Percentiles rank a stretch among this genome's conserved stretches.
phyloP scores from a whole-genome alignment of 2,113 vertebrate genomes.

The Tupaia chinensis region DNA sequence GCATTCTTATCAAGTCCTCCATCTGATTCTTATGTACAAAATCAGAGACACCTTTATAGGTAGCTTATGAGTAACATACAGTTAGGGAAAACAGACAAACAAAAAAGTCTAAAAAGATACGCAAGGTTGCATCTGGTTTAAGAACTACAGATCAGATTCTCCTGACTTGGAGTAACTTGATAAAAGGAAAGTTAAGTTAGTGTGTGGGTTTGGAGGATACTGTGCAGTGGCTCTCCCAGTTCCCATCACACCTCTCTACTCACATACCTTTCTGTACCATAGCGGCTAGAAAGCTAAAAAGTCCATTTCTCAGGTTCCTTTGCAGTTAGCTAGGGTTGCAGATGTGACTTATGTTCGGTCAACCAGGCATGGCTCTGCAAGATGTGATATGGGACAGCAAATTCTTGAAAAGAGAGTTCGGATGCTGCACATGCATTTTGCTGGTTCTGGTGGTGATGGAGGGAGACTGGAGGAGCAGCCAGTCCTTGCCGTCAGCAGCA shows the following conservation, averaged over 20 bases:
- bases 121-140: not conserved
- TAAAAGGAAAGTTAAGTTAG: not conserved
- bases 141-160: not conserved
- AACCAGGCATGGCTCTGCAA: not conserved
- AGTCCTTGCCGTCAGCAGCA: not conserved
- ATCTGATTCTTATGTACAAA: not conserved
- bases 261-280: not conserved
- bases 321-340: not conserved
- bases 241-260: not conserved
- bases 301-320: not conserved
- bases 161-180: conserved; percentile 3
- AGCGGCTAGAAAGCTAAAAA: not conserved
- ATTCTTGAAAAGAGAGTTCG: not conserved
- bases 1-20: not conserved
- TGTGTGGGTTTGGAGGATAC: not conserved
- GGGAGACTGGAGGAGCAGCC: fast-evolving
- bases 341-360: not conserved
- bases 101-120: not conserved
- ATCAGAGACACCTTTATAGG: not conserved
- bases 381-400: not conserved
- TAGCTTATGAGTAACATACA: not conserved
- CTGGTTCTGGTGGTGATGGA: not conserved
- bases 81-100: not conserved
- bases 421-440: not conserved
- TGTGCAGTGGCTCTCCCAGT: not conserved